These are phyloP conservation scores for Montipora efflorescens DNA, from an alignment of 64 coral and sea anemone species.

Conservation along the genomic window DNA sequence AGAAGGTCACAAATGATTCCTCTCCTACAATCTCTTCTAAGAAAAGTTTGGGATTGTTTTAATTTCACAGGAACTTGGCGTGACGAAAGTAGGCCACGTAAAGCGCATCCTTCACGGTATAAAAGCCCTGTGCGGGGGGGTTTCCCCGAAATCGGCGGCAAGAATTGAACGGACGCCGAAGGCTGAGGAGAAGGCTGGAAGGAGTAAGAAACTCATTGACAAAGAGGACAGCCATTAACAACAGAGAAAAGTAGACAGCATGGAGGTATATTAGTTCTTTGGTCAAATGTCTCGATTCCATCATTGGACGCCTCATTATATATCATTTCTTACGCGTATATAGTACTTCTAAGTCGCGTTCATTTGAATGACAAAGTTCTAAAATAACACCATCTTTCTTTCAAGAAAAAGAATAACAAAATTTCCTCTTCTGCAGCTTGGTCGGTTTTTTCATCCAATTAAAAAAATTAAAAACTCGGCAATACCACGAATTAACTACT, in stretches of 20 bases:
- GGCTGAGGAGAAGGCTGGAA: slow-evolving; percentile 78
- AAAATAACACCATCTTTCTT: too few species aligned
- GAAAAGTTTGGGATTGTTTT: not conserved
- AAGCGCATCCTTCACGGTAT: slow-evolving; percentile 88
- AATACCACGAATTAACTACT: not conserved
- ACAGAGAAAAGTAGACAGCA: not conserved
- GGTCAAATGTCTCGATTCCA: not conserved
- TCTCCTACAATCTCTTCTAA: not conserved
- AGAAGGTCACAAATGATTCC: not conserved
- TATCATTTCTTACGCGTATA: too few species aligned
- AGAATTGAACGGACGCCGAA: slow-evolving; percentile 88
- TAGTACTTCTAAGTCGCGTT: too few species aligned
- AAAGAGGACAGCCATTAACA: slow-evolving; percentile 84
- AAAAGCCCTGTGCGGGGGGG: slow-evolving; percentile 86
- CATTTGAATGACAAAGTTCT: too few species aligned
- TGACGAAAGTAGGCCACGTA: slow-evolving; percentile 87
- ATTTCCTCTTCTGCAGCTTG: too few species aligned
- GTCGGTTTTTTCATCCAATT: not conserved
- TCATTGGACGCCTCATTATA: too few species aligned
- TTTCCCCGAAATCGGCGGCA: slow-evolving; percentile 76
- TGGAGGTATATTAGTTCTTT: not conserved
- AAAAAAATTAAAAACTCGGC: not conserved
- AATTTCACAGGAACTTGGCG: slow-evolving; percentile 82
- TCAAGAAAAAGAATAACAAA: too few species aligned
- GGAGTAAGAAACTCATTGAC: slow-evolving; percentile 49